phyloP scores from a whole-genome alignment of 2,113 vertebrate species.

The Callopanchax toddi region DNA sequence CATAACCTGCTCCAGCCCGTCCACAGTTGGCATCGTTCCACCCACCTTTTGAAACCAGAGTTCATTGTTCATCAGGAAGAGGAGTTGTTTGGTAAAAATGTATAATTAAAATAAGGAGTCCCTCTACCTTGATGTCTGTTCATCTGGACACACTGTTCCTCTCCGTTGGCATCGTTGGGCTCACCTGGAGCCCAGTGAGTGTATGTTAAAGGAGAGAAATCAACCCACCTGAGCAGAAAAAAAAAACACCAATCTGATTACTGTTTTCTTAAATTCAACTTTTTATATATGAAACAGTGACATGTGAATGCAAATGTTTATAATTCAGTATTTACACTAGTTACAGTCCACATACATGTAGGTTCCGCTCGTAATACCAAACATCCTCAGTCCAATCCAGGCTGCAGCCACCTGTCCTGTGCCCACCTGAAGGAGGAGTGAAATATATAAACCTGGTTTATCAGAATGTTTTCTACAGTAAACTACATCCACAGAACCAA shows the following conservation, averaged over 20 bases:
- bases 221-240: constrained; percentile 72
- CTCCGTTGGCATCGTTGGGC: constrained; percentile 81
- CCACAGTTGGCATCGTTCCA: constrained; percentile 85
- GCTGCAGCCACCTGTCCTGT: constrained; percentile 67
- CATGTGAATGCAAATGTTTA: too few species aligned
- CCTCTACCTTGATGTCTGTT: constrained; percentile 76
- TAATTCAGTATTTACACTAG: too few species aligned
- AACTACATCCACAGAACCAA: background rate
- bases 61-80: background rate
- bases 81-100: background rate
- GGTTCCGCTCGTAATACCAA: constrained; percentile 68
- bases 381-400: constrained; percentile 78
- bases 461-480: background rate
- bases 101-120: background rate
- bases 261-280: too few species aligned
- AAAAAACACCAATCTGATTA: too few species aligned
- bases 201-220: constrained; percentile 71
- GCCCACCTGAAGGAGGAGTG: constrained; percentile 71
- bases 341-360: constrained; percentile 63
- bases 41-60: constrained; percentile 53
- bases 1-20: constrained; percentile 69
- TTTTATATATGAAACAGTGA: background rate
- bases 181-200: constrained; percentile 79
- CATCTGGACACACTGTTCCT: constrained; percentile 83
- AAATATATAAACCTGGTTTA: background rate